Base-by-base conservation (phyloP, 2,797 vertebrate genomes). In the Phataginus tricuspis region DNA sequence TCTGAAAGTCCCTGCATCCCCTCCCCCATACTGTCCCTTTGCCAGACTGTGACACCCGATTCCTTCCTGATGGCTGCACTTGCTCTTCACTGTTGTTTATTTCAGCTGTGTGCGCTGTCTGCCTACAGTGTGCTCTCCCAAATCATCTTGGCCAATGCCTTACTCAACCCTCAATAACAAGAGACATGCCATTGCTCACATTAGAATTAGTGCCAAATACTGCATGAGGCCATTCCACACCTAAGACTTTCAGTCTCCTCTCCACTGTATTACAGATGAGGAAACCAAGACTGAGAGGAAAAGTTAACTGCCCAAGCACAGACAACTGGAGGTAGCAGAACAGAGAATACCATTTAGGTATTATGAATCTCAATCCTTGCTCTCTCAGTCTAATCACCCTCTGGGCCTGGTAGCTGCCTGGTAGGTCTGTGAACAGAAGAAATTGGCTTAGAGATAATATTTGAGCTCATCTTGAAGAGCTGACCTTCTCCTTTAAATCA, bases 381-480 rank as follows among this genome's bases (percentile, higher is more conserved):
- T 2, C 2, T 45, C 53, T 53, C 12, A 14, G 27, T 25, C 7
- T 14, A 5, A 13, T 63, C 2, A 13, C 27, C 1, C 34, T 27
- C 5, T 0, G 0, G n/a, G 8, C 23, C 23, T 25, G 27, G 25
- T n/a, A 49, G 19, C 15, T 42, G 12, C 45, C 13, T 3, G 31
- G 3, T n/a, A 18, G 25, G 34, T 31, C 14, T 8, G 37, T 25
- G 4, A 61, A 29, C 9, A 27, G 31, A 68, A 74, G 25, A 75
- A 89, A 57, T 42, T 2, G 49, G 59, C 74, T 63, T n/a, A 63
- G 82, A 19, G 4, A 7, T 45, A 29, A 21, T 37, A 25, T 53
- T 14, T 29, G 53, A 80, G 37, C 10, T 18, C 18, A 23, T 42
- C 16, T 49, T 77, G 59, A 55, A 27, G 10, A 27, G 10, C 8